Evolutionary conservation across 2,113 vertebrate species (phyloP).

Genomic region (Isichthys henryi): DNA sequence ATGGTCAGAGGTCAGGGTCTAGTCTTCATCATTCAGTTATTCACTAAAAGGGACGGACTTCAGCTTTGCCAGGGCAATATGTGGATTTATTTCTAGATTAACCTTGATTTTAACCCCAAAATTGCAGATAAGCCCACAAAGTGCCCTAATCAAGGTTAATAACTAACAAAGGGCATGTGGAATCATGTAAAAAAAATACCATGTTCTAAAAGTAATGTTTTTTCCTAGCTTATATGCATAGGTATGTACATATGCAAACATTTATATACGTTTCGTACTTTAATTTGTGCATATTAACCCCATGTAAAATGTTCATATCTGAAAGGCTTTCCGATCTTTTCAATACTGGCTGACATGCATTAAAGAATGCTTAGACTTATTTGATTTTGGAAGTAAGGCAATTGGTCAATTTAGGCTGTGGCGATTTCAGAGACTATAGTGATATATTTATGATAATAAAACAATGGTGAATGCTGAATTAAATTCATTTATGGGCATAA

Average conservation of each 20-base stretch:
- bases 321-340: not conserved
- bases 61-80: not conserved
- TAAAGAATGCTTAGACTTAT: not conserved
- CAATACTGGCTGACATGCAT: not conserved
- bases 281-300: not conserved
- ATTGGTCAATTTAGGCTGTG: not conserved
- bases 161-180: constrained; percentile 39
- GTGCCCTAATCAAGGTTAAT: constrained; percentile 45
- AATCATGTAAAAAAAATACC: not conserved
- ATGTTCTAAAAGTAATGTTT: not conserved
- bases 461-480: not conserved
- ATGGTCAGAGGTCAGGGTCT: not conserved
- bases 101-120: constrained; percentile 46
- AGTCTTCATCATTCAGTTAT: not conserved
- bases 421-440: not conserved
- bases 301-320: not conserved
- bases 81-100: not conserved
- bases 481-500: not conserved
- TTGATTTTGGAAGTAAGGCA: not conserved
- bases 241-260: not conserved
- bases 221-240: not conserved
- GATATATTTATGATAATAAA: too few species aligned
- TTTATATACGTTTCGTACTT: not conserved
- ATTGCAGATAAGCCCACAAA: constrained; percentile 52
- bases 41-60: not conserved